Conservation (phyloP, 1,140 invertebrate genomes). For the Drosophila nebulosa region DNA sequence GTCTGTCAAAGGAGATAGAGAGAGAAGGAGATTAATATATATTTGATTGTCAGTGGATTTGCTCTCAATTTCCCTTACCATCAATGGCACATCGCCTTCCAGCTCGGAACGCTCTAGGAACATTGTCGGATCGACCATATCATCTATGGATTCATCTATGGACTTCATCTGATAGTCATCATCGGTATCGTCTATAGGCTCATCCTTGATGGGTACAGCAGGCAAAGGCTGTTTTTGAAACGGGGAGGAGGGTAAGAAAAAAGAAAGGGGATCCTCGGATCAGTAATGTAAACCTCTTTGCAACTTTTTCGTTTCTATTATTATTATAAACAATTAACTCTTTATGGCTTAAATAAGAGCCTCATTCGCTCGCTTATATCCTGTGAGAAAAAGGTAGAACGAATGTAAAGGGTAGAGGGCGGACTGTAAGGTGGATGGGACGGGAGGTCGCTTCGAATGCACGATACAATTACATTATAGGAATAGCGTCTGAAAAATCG, state of each 20-base stretch:
- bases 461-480: slow-evolving; percentile 81
- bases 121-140: slow-evolving; percentile 79
- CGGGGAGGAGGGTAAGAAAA: neutral
- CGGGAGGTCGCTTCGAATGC: slow-evolving; percentile 57
- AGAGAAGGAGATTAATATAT: too few relatives aligned
- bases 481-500: slow-evolving; percentile 80
- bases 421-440: neutral
- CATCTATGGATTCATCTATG: slow-evolving; percentile 69
- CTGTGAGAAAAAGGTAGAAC: neutral
- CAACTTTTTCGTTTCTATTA: neutral
- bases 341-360: neutral
- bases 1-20: slow-evolving; percentile 20
- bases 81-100: slow-evolving; percentile 68
- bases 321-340: neutral
- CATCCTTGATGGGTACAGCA: slow-evolving; percentile 77
- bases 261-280: neutral
- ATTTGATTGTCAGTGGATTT: too few relatives aligned
- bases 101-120: slow-evolving; percentile 76
- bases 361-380: neutral
- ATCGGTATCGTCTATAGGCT: slow-evolving; percentile 74
- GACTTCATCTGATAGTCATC: slow-evolving; percentile 73
- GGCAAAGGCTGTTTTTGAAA: slow-evolving; percentile 63
- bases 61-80: slow-evolving; percentile 40
- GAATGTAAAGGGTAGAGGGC: neutral
- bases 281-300: slow-evolving; percentile 10